Conservation (phyloP, 2,113 vertebrate genomes). For the Etia nguti region DNA sequence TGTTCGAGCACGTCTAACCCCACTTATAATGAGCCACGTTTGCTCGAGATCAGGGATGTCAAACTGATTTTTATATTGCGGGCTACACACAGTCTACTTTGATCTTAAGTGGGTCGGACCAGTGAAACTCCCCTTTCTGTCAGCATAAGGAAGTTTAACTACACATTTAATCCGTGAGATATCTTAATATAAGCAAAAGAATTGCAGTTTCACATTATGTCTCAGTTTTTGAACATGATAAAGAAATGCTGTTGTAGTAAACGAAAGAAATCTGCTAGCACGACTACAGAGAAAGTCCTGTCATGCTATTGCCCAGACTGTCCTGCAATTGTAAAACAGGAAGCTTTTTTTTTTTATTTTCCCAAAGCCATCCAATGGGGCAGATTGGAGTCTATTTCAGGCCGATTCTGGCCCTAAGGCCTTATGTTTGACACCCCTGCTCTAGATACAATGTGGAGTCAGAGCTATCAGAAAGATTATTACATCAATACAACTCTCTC, state of each 20-base stretch:
- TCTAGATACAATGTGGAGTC: not conserved
- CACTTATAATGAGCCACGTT: not conserved
- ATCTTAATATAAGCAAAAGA: not conserved
- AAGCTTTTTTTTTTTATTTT: not conserved
- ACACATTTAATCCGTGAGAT: not conserved
- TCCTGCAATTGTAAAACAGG: not conserved
- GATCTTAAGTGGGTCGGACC: not conserved
- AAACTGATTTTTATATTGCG: not conserved
- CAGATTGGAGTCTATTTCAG: not conserved
- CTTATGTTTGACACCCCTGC: not conserved
- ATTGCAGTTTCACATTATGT: not conserved
- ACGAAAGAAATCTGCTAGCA: not conserved
- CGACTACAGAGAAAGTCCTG: not conserved
- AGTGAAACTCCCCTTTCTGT: not conserved
- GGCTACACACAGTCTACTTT: not conserved
- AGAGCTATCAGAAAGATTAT: not conserved
- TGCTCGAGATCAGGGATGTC: not conserved
- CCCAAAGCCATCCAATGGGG: not conserved
- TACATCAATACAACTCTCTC: not conserved
- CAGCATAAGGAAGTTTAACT: not conserved
- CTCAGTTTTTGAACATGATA: not conserved
- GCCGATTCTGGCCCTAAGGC: not conserved
- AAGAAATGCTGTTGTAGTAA: not conserved
- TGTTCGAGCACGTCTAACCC: not conserved
- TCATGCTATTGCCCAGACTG: not conserved